phyloP scores from a whole-genome alignment of 2,113 vertebrate genomes.

The Procavia capensis region DNA sequence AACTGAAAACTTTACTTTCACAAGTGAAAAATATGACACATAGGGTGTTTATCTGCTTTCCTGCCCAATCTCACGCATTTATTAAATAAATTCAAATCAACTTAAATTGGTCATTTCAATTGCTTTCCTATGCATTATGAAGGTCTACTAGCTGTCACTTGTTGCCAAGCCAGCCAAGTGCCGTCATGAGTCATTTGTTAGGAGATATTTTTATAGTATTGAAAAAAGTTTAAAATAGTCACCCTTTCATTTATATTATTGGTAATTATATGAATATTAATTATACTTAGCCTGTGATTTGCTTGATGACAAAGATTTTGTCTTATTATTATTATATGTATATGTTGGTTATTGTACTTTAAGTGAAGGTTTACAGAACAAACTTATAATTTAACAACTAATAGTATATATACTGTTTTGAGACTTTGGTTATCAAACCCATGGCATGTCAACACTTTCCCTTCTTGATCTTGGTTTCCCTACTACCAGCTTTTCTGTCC shows the following conservation, averaged over 20 bases:
- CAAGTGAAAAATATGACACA: not conserved
- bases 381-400: no score
- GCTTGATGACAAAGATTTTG: not conserved
- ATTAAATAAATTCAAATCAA: conserved; percentile 26
- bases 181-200: no score
- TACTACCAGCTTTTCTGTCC: no score
- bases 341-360: no score
- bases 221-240: not conserved
- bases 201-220: not conserved
- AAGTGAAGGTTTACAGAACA: no score
- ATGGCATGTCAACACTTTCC: no score
- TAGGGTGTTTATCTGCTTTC: not conserved
- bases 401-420: no score
- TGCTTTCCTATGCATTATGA: not conserved
- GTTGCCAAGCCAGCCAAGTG: no score
- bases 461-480: no score
- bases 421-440: no score
- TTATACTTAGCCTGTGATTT: not conserved
- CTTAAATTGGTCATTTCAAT: not conserved
- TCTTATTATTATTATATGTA: not conserved
- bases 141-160: not conserved
- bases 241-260: not conserved
- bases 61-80: not conserved
- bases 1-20: not conserved
- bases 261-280: not conserved